A percentile compares a stretch with the other conserved stretches of the same genome.
Conservation (phyloP, 2,113 vertebrate genomes). For the Chamaetylas fuelleborni region DNA sequence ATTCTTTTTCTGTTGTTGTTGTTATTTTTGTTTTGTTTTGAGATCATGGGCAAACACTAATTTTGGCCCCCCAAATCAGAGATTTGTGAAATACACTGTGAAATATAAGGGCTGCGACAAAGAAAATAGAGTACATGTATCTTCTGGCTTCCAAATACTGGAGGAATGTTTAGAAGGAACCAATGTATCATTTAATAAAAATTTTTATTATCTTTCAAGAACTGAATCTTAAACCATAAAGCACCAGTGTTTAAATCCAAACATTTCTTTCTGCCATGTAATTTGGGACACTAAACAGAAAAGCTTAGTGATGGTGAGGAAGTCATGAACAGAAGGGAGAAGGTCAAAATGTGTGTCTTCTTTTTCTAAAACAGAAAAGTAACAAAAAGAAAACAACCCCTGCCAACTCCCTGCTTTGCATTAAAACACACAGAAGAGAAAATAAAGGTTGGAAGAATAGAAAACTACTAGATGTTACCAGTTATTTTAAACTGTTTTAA, state of each 20-base stretch:
- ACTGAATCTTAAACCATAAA: not conserved
- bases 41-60: not conserved
- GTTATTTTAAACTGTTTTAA: slow-evolving; percentile 43
- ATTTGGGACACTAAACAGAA: not conserved
- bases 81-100: not conserved
- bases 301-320: not conserved
- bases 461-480: slow-evolving; percentile 9
- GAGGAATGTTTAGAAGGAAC: not conserved
- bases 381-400: not conserved
- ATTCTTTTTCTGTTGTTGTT: not conserved
- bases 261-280: not conserved
- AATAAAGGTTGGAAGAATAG: not conserved
- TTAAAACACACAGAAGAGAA: not conserved
- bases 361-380: not conserved
- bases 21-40: not conserved
- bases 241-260: slow-evolving; percentile 8
- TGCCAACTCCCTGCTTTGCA: not conserved
- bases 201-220: slow-evolving; percentile 8
- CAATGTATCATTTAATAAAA: not conserved
- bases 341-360: not conserved
- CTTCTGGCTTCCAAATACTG: not conserved
- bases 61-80: not conserved
- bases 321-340: not conserved
- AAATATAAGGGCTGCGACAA: not conserved
- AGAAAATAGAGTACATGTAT: not conserved